Conservation (phyloP, 2,888 invertebrate species). For the Conchocele bisecta region DNA sequence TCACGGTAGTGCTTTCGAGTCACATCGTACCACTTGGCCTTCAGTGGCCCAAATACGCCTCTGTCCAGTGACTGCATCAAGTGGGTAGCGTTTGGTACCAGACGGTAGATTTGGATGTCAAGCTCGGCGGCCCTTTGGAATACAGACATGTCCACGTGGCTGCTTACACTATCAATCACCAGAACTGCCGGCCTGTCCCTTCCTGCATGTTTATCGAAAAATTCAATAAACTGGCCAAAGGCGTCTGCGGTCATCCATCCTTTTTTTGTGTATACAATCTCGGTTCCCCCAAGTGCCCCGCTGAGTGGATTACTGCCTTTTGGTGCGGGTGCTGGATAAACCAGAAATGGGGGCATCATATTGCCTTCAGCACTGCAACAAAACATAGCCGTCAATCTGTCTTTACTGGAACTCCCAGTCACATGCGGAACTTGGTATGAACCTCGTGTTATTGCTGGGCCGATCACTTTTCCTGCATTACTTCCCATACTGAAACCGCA, state of each 20-base stretch:
- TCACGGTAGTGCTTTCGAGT: conserved; percentile 28
- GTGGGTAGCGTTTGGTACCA: conserved; percentile 44
- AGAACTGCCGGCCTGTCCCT: conserved; percentile 43
- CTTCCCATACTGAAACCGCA: conserved; percentile 34
- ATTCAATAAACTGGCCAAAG: conserved; percentile 33
- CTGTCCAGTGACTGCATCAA: conserved; percentile 40
- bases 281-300: conserved; percentile 24
- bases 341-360: conserved; percentile 45
- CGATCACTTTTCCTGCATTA: conserved; percentile 30
- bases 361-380: conserved; percentile 44
- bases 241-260: conserved; percentile 44
- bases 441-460: conserved; percentile 6
- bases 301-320: conserved; percentile 32
- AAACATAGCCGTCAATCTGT: conserved; percentile 44
- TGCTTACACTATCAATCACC: conserved; percentile 46
- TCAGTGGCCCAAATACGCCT: conserved; percentile 37
- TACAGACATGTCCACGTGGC: conserved; percentile 26
- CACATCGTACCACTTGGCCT: conserved; percentile 17
- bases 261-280: conserved; percentile 40
- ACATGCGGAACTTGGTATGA: conserved; percentile 35
- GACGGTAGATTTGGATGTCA: conserved; percentile 46
- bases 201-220: conserved; percentile 37
- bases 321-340: conserved; percentile 42
- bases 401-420: conserved; percentile 27
- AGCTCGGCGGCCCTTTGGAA: conserved; percentile 35